Evolutionary conservation across 1,140 invertebrate species (phyloP).

Genomic region (Planococcus citri): DNA sequence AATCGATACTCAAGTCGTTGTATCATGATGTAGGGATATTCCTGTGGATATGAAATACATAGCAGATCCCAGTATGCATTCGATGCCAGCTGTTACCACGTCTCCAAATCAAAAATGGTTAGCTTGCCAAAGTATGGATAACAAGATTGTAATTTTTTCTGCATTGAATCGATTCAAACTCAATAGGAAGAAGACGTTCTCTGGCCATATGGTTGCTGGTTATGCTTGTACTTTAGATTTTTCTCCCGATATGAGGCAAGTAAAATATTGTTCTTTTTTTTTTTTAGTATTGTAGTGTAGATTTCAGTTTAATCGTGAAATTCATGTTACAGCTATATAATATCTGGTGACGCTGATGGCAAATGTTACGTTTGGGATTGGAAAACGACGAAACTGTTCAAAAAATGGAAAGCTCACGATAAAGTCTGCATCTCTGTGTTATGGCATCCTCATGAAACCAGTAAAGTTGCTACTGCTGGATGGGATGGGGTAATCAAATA

Average conservation of each 20-base stretch:
- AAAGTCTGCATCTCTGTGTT: conserved; percentile 86
- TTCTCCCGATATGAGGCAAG: conserved; percentile 95
- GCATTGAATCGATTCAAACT: conserved; percentile 93
- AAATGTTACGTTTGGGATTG: conserved; percentile 99
- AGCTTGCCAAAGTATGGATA: conserved; percentile 98
- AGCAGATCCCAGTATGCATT: conserved; percentile 99
- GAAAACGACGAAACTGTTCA: conserved; percentile 96
- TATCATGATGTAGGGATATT: conserved; percentile 63
- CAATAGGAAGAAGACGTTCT: conserved; percentile 95
- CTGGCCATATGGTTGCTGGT: conserved; percentile 97
- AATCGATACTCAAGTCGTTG: too few relatives aligned
- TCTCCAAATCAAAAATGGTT: conserved; percentile 98
- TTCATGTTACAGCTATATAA: conserved; percentile 65
- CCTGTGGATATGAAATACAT: conserved; percentile 99
- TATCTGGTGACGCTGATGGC: conserved; percentile 98
- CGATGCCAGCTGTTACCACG: conserved; percentile 89
- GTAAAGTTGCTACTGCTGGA: conserved; percentile 87
- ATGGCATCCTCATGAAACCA: conserved; percentile 99
- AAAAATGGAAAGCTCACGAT: conserved; percentile 98
- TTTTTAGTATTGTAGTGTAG: background rate
- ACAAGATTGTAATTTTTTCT: conserved; percentile 96
- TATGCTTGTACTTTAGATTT: conserved; percentile 97
- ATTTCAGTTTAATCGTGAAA: background rate
- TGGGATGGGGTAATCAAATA: conserved; percentile 98
- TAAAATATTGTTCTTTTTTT: background rate